Evolutionary conservation across 2,888 invertebrate genomes (phyloP).

Genomic region (Andrena bicolor): DNA sequence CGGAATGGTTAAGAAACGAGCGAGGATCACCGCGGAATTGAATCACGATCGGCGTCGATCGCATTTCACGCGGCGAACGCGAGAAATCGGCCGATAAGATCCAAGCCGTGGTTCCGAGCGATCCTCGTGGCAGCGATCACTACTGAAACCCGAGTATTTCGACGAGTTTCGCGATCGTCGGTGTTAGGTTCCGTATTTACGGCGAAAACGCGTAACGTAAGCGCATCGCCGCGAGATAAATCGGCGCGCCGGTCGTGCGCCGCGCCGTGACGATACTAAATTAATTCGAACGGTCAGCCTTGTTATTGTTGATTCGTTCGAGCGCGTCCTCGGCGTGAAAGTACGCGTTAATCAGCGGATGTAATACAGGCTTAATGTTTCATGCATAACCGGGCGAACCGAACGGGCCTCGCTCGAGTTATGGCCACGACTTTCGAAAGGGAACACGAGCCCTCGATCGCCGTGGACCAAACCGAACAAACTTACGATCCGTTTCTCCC

Average conservation of each 20-base stretch:
- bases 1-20: slow-evolving; percentile 24
- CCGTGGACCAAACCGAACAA: slow-evolving; percentile 55
- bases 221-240: slow-evolving; percentile 10
- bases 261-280: slow-evolving; percentile 21
- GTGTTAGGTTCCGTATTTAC: slow-evolving; percentile 35
- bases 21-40: slow-evolving; percentile 40
- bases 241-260: background rate
- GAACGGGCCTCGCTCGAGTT: slow-evolving; percentile 67
- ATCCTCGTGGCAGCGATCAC: slow-evolving; percentile 31
- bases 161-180: slow-evolving; percentile 37
- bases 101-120: slow-evolving; percentile 29
- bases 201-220: slow-evolving; percentile 11
- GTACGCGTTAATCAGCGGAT: slow-evolving; percentile 67
- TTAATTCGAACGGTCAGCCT: slow-evolving; percentile 26
- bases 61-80: slow-evolving; percentile 11
- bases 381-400: slow-evolving; percentile 60
- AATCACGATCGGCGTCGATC: slow-evolving; percentile 56
- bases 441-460: slow-evolving; percentile 69
- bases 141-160: slow-evolving; percentile 56
- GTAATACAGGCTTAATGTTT: slow-evolving; percentile 73
- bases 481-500: slow-evolving; percentile 68
- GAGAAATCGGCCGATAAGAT: slow-evolving; percentile 55
- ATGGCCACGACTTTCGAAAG: slow-evolving; percentile 70
- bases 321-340: slow-evolving; percentile 58
- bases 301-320: slow-evolving; percentile 38